Evolutionary conservation across 2,113 vertebrate genomes (phyloP).

Genomic region (Hippolais icterina): DNA sequence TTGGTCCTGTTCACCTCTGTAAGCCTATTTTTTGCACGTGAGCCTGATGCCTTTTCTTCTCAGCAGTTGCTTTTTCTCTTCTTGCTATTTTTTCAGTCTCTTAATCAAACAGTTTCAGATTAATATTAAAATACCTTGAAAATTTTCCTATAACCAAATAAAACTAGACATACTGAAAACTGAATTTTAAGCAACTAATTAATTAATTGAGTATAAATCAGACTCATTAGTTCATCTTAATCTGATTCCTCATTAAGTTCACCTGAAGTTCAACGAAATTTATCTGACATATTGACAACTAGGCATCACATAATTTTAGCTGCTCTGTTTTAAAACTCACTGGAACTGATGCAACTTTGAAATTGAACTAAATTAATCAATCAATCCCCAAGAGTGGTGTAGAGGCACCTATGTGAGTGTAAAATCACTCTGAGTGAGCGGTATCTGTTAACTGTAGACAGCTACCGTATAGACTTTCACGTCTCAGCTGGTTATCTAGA

Average conservation of each 20-base stretch:
- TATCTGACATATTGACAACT: neutral
- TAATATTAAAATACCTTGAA: neutral
- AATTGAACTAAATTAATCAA: neutral
- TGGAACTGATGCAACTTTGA: neutral
- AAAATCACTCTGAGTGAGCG: neutral
- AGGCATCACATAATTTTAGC: fast-evolving
- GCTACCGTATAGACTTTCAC: neutral
- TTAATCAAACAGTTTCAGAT: neutral
- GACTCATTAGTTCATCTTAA: neutral
- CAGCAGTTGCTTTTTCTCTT: neutral
- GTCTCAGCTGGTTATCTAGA: neutral
- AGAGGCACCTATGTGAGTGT: neutral
- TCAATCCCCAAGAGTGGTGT: neutral
- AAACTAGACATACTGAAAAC: neutral
- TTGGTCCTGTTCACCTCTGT: neutral
- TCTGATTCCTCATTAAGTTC: neutral
- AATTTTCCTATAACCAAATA: neutral
- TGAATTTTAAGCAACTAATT: neutral
- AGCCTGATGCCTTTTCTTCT: neutral
- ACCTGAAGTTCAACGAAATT: neutral
- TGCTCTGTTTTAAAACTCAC: neutral
- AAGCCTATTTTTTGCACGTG: neutral
- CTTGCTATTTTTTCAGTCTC: neutral
- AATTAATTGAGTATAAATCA: neutral
- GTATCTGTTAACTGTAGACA: neutral